Conservation (phyloP, 2,888 invertebrate genomes). For the Ophion ventricosus region DNA sequence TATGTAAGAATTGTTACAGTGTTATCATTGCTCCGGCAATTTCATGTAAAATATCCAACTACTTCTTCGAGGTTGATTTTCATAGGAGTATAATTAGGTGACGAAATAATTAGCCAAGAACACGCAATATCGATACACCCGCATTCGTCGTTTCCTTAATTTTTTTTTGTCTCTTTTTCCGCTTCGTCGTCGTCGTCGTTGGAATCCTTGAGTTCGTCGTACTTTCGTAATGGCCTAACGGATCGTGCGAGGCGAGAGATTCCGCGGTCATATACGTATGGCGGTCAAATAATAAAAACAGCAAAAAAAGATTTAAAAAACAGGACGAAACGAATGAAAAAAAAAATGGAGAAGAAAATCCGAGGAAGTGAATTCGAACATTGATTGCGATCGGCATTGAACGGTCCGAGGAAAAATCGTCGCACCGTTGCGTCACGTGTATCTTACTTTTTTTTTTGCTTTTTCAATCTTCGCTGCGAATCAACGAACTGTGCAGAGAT, state of each 20-base stretch:
- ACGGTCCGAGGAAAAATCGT: no score
- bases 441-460: background rate
- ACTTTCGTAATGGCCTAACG: constrained; percentile 62
- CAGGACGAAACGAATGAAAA: background rate
- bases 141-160: background rate
- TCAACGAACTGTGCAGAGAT: background rate
- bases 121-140: constrained; percentile 31
- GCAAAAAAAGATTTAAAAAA: background rate
- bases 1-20: no score
- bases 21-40: background rate
- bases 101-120: constrained; percentile 7
- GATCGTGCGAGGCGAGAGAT: constrained; percentile 46
- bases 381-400: background rate
- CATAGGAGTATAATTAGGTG: constrained; percentile 11
- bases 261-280: constrained; percentile 2
- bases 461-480: background rate
- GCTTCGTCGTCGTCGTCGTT: constrained; percentile 5
- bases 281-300: constrained; percentile 10
- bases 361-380: background rate
- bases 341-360: background rate
- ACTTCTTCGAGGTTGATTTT: constrained; percentile 7
- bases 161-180: constrained; percentile 2
- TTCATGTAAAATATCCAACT: background rate
- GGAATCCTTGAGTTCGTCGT: constrained; percentile 61
- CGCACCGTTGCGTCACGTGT: background rate